Evolutionary conservation across 2,797 vertebrate species (phyloP), one percentile per base, ranked within the genome.

Genomic region (Leontocebus nigricollis): DNA sequence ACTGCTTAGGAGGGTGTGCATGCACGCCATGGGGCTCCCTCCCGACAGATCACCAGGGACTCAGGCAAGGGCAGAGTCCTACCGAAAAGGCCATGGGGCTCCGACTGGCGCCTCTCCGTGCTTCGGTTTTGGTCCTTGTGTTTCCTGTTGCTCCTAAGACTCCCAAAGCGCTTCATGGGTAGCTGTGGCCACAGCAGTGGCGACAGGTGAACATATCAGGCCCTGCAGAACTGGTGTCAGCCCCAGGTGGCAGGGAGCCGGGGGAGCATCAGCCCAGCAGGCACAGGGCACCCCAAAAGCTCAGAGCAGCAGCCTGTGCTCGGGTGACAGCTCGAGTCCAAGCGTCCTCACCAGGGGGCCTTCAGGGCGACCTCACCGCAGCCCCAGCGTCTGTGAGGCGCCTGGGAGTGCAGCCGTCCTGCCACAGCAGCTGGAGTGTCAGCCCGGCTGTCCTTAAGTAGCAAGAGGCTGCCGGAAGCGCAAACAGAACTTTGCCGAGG

Each of bases 81-180:
- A 99, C 99, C 99, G 70, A 99, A 98, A 67, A 99, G 98, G 98
- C 99, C 99, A 19, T 98, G 99, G 8, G 99, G 99, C 97, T 99
- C 99, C 0, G 99, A 99, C 98, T 99, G 99, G 88, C 98, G 98
- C 95, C 99, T 98, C 98, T 98, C 99, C 19, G 98, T 98, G 96
- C 98, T 98, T 93, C 98, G 99, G 98, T 98, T 99, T 91, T 99
- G 98, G 96, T 99, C 99, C 99, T 99, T 99, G 93, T 98, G 99
- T 98, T 99, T 99, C 99, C 99, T 99, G 99, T 98, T 99, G 95
- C 99, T 99, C 98, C 99, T 99, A 93, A 99, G 98, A 97, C 99
- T 99, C 97, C 99, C 99, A 97, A 99, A 99, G 90, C 99, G 99
- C 99, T 99, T 99, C 99, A 99, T 99, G 98, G 98, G 99, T 98